phyloP scores from a whole-genome alignment of 2,797 vertebrate genomes.

The Crypturellus tataupa region DNA sequence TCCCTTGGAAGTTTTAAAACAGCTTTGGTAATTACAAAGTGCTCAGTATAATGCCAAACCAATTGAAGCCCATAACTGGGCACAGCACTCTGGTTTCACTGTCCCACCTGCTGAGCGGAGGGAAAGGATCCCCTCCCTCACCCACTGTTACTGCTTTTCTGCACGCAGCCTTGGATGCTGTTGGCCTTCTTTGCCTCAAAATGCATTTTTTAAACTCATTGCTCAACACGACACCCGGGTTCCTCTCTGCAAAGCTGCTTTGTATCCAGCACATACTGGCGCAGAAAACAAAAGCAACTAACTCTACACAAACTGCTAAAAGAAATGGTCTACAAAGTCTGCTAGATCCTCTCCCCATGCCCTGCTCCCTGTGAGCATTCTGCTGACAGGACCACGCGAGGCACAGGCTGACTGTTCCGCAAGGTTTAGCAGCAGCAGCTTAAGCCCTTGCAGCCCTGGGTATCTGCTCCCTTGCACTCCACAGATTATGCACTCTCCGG shows the following conservation, averaged over 20 bases:
- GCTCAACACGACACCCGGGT: too few relatives aligned
- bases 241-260: too few relatives aligned
- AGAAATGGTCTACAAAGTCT: background rate
- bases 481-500: background rate
- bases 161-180: too few relatives aligned
- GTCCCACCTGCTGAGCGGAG: too few relatives aligned
- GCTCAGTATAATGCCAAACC: background rate
- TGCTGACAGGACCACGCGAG: background rate
- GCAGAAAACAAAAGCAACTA: background rate
- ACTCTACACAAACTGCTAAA: background rate
- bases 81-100: too few relatives aligned
- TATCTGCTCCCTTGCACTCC: background rate
- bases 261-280: too few relatives aligned
- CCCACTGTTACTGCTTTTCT: too few relatives aligned
- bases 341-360: background rate
- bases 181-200: too few relatives aligned
- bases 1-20: constrained; percentile 61
- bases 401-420: background rate
- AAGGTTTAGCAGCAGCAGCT: background rate
- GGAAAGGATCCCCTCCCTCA: too few relatives aligned
- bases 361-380: background rate
- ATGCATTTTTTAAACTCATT: too few relatives aligned
- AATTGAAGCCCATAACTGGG: background rate
- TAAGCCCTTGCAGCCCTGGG: background rate
- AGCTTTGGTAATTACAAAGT: background rate